Percentiles rank a stretch among this genome's conserved stretches.
These are phyloP conservation scores for Datnioides undecimradiatus DNA, from an alignment of 2,113 vertebrate species.

Conservation along the genomic window DNA sequence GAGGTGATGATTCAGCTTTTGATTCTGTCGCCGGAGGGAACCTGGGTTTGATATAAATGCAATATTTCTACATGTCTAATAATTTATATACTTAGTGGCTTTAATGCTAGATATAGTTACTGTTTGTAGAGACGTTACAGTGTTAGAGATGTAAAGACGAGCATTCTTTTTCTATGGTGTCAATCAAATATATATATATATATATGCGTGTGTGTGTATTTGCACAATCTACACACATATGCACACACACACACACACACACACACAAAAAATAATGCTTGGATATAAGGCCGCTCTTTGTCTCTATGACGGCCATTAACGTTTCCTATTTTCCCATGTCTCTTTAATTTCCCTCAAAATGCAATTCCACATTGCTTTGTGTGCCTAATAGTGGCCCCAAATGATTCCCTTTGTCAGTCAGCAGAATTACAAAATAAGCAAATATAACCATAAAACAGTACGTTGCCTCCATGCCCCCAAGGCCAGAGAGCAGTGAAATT, in stretches of 20 bases:
- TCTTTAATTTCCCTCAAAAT: slow-evolving; percentile 57
- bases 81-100: no score
- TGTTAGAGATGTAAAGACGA: no score
- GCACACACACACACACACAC: neutral
- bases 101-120: no score
- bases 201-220: no score
- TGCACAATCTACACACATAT: no score
- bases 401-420: slow-evolving; percentile 66
- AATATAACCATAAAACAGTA: slow-evolving; percentile 72
- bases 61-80: no score
- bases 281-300: neutral
- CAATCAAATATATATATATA: no score
- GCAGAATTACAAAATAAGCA: slow-evolving; percentile 68
- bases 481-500: slow-evolving; percentile 64
- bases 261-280: neutral
- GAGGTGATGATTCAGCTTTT: no score
- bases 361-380: slow-evolving; percentile 29
- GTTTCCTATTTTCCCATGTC: slow-evolving; percentile 46
- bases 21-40: no score
- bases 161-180: no score
- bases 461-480: slow-evolving; percentile 60
- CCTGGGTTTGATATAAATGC: no score
- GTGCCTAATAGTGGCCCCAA: slow-evolving; percentile 26
- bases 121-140: no score
- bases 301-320: slow-evolving; percentile 30